Base-by-base conservation (phyloP, 2,797 vertebrate species). In the Semotilus atromaculatus region DNA sequence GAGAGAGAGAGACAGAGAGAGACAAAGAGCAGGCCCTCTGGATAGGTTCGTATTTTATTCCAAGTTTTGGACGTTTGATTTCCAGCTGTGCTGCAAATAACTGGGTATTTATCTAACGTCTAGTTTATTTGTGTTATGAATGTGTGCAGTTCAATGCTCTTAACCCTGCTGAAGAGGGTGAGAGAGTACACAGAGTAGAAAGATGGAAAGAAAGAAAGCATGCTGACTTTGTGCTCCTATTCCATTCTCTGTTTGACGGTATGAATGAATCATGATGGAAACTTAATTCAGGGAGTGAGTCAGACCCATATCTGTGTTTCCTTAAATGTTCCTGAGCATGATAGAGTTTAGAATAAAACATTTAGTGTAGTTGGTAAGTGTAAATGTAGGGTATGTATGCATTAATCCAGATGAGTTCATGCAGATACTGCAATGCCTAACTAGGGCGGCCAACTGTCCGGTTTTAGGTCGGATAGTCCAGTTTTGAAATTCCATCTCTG, bases 231-330 rank as follows among this genome's bases (percentile, higher is more conserved):
- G 45, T 53, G 21, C 62, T 43, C 36, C 40, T 43, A 38, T 43
- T 16, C 8, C 18, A 29, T 43, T 62, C n/a, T 62, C 9, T 82
- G 16, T 64, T 18, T 64, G 60, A 31, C 26, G 16, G 60, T 29
- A 78, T 78, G 55, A 75, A 29, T 29, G n/a, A 60, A 78, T 26
- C 58, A 43, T 77, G 16, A 62, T 62, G n/a, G n/a, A 78, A 62
- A 77, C 8, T 60, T 62, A 43, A 38, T 40, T 53, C 23, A 77
- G 11, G 53, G 48, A 74, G 6, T 55, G 55, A 53, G 14, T 55
- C 48, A 80, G 36, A 26, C 45, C 9, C 23, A 34, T 68, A 23
- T 68, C 5, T 67, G 11, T 40, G 3, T 31, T 48, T 23, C 19
- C 43, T 64, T 48, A 55, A 55, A 75, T 10, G 31, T 43, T 55